Base-by-base conservation (phyloP, 2,797 vertebrate species). In the Falco berigora region DNA sequence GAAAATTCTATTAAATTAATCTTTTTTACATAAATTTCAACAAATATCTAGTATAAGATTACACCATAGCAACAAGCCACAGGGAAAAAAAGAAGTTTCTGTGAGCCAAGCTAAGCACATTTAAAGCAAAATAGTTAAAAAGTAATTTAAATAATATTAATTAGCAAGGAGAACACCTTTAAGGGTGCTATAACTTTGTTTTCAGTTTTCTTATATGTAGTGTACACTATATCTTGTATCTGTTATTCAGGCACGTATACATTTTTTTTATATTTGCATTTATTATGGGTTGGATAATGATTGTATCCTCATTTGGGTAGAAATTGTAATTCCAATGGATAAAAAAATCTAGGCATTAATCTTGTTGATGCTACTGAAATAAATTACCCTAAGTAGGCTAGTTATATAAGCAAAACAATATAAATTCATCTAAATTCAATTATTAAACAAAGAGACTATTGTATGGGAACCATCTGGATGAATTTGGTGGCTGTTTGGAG, bases 351-450 rank as follows among this genome's bases (percentile, higher is more conserved):
- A 61, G 40, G 72, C 80, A 64, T 68, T 76, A 74, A 91, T 94
- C 89, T 89, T 64, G 46, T 74, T 69, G 77, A 68, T 83, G 75
- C 71, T 71, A 44, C 81, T 85, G 75, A 94, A 93, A 94, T 84
- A 67, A 71, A 84, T 95, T 93, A 52, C 78, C 61, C 27, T 86
- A 49, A 62, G 58, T 56, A 84, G 73, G 25, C 69, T 80, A 75
- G 42, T 75, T 96, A 78, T 83, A 53, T 56, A 76, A 61, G 55
- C 44, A 79, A 95, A 96, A 93, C 73, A 96, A 86, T 86, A 84
- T 66, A 80, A 92, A 96, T 92, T 63, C 22, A 73, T 93, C 38
- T 44, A 75, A 75, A 96, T 92, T 88, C 53, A 86, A 68, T 94
- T 96, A 78, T 81, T 86, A 72, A 86, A 86, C 32, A 91, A 92